phyloP scores from a whole-genome alignment of 2,888 invertebrate species.

The Ommatoiulus sabulosus region DNA sequence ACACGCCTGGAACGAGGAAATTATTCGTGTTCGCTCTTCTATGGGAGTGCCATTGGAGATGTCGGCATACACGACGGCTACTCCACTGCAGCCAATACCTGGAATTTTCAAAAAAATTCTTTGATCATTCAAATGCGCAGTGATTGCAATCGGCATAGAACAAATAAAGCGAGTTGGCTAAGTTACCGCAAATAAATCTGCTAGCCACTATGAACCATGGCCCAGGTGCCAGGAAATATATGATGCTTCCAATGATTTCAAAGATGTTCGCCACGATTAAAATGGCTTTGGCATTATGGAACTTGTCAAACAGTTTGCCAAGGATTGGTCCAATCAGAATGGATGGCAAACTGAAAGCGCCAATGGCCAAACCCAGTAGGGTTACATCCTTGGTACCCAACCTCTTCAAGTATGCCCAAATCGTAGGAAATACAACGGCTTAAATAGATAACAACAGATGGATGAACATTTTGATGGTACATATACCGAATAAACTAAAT shows the following conservation, averaged over 20 bases:
- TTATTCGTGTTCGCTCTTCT: slow-evolving; percentile 67
- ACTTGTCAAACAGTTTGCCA: slow-evolving; percentile 68
- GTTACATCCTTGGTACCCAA: slow-evolving; percentile 66
- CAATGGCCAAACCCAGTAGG: slow-evolving; percentile 68
- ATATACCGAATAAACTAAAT: too few relatives aligned
- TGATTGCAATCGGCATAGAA: background rate
- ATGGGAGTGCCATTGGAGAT: slow-evolving; percentile 67
- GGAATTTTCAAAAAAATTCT: slow-evolving; percentile 14
- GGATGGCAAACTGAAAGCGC: slow-evolving; percentile 68
- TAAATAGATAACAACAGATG: background rate
- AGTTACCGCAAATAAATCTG: slow-evolving; percentile 67
- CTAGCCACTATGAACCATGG: slow-evolving; percentile 67
- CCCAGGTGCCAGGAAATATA: slow-evolving; percentile 68
- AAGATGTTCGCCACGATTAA: slow-evolving; percentile 66
- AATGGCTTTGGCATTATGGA: slow-evolving; percentile 65
- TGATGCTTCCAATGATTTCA: slow-evolving; percentile 67
- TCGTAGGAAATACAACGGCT: slow-evolving; percentile 70
- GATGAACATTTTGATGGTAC: too few relatives aligned
- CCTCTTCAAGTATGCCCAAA: slow-evolving; percentile 68
- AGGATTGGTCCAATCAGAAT: slow-evolving; percentile 67
- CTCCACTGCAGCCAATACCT: slow-evolving; percentile 68
- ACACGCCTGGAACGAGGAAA: slow-evolving; percentile 67
- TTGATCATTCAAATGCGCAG: background rate
- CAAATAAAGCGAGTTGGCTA: background rate
- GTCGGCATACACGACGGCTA: slow-evolving; percentile 68